Base-by-base conservation (phyloP, 2,797 vertebrate genomes). In the Xenopus petersii region DNA sequence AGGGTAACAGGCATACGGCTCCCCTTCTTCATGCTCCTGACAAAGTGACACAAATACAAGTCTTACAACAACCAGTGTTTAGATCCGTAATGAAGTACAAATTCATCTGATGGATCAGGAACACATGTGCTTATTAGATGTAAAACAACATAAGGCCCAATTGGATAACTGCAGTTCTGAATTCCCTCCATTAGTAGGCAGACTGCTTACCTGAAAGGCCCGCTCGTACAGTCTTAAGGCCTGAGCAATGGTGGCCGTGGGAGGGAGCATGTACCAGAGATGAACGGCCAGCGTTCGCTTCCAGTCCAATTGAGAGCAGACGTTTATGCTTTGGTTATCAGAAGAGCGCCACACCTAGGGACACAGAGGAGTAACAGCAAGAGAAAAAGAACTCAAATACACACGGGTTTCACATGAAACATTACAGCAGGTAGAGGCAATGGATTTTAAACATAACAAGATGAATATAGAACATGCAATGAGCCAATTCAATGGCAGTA, bases 191-290 rank as follows among this genome's bases (percentile, higher is more conserved):
- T 30, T 30, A 30, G 26, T 30, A 2, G 26, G 15, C 49, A 51
- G 49, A 51, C 15, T 51, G 2, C 3, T 58, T 80, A 97, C 97
- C 95, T 96, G 91, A 75, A 98, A 98, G 0, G 97, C 95, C 0
- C 82, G 82, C 82, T 97, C 93, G 0, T 98, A 99, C 86, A 89
- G 87, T 74, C 81, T 69, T 0, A 99, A 94, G 0, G 96, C 94
- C 64, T 89, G 91, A 30, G 96, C 92, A 73, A 98, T 92, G 0
- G 97, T 95, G 8, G 95, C 94, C 0, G 94, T 98, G 0, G 97
- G 96, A 0, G 96, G 95, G 73, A 98, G 87, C 88, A 97, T 94
- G 89, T 94, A 99, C 97, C 97, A 98, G 12, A 98, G 93, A 80
- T 98, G 96, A 6, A 98, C 75, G 0, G 94, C 97, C 4, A 98